Evolutionary conservation across 2,797 vertebrate species (phyloP).

Genomic region (Denticeps clupeoides): DNA sequence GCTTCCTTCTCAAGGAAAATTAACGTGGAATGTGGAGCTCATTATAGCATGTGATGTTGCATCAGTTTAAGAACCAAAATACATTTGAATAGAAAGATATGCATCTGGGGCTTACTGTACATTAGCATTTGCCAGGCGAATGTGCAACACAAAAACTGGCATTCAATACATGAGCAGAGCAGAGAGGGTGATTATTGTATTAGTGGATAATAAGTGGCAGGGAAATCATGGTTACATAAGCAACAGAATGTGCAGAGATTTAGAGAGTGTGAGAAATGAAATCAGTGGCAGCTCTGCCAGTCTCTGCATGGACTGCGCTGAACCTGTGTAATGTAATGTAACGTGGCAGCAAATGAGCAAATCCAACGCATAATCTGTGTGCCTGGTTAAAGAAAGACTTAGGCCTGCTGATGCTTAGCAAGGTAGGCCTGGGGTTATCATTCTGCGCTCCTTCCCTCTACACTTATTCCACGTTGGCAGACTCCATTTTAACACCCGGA

Average conservation of each 20-base stretch:
- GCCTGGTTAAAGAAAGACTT: neutral
- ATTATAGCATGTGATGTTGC: neutral
- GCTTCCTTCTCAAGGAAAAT: no score
- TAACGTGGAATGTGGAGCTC: neutral
- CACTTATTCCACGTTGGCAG: slow-evolving; percentile 19
- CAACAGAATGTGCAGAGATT: slow-evolving; percentile 35
- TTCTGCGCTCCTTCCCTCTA: slow-evolving; percentile 36
- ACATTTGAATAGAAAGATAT: neutral
- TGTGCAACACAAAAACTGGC: no score
- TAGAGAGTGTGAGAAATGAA: slow-evolving; percentile 37
- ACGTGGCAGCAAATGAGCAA: neutral
- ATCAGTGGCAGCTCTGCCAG: slow-evolving; percentile 27
- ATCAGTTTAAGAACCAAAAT: neutral
- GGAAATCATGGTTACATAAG: slow-evolving; percentile 48
- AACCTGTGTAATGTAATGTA: slow-evolving; percentile 28
- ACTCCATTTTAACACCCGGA: slow-evolving; percentile 54
- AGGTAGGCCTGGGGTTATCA: slow-evolving; percentile 39
- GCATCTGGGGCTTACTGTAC: no score
- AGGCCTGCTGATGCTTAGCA: neutral
- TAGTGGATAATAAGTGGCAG: slow-evolving; percentile 24
- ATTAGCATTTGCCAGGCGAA: no score
- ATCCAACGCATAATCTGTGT: neutral
- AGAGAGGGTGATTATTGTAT: slow-evolving; percentile 5
- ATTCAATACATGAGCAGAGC: slow-evolving; percentile 8
- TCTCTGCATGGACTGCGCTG: slow-evolving; percentile 23